Base-by-base conservation (phyloP, 2,888 invertebrate species). In the Netelia fuscicornis region DNA sequence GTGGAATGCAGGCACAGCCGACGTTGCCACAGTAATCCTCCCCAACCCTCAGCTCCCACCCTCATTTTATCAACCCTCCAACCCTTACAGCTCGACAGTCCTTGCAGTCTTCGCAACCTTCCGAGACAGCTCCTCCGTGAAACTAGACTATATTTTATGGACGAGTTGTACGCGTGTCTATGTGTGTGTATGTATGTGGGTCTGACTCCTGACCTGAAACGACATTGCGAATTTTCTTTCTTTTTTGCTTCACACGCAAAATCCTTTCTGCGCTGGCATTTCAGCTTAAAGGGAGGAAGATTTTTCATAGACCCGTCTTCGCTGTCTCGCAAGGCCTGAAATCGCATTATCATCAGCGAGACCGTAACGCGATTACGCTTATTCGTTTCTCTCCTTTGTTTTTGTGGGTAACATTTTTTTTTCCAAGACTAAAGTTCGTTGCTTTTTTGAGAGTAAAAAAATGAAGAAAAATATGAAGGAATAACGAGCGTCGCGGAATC, bases 1-100 rank as follows among this genome's bases (percentile, higher is more conserved):
- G 30, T 72, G 84, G 81, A 81, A 84, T 84, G 68, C 74, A 74
- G 70, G 56, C 64, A 70, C 64, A 70, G 81, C 78, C 64, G 44
- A 64, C 25, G n/a, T 42, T 48, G 80, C 77, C 68, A 76, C 77
- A 67, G 72, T 70, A 74, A n/a, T 17, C n/a, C 62, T 25, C 25
- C 2, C 62, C 74, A 60, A 44, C 60, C 25, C 64, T 54, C 48
- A 54, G n/a, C 65, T 78, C 60, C 81, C 78, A 60, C 70, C 44
- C 37, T 37, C 64, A 1, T 23, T 68, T 25, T 68, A 8, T 72
- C 72, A 72, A 67, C 52, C 60, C 52, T 56, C 78, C 54, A 68
- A 64, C 77, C 30, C 58, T 44, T 58, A 30, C 30, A 30, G 17
- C 30, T 54, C 70, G n/a, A 67, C 64, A 54, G 52, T 81, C 64